Percentiles rank a stretch among this genome's conserved stretches.
These are phyloP conservation scores for Holothuria leucospilota DNA, from an alignment of 53 echinoderm and acorn worm genomes.

Conservation along the genomic window DNA sequence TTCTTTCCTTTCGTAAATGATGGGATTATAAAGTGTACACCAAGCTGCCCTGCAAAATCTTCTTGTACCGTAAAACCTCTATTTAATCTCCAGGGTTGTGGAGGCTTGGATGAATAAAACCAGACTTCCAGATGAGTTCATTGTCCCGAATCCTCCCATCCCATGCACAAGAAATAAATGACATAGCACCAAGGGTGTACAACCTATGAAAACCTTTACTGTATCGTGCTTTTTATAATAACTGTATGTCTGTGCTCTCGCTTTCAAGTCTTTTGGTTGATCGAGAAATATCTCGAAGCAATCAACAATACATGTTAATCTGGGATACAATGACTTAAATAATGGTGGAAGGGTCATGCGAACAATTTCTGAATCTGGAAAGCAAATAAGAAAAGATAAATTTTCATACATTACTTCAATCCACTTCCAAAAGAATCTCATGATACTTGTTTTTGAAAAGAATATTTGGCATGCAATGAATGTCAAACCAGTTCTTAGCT, in stretches of 20 bases:
- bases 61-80: conserved; percentile 51
- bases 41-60: conserved; percentile 43
- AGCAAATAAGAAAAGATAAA: conserved; percentile 25
- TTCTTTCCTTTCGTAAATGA: conserved; percentile 57
- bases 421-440: conserved; percentile 46
- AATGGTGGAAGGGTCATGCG: conserved; percentile 10
- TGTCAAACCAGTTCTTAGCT: conserved; percentile 30
- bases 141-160: conserved; percentile 43
- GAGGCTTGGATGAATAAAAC: neutral
- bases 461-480: too few species aligned
- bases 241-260: conserved; percentile 40
- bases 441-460: too few species aligned
- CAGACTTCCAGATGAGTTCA: conserved; percentile 39
- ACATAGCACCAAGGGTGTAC: conserved; percentile 30
- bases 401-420: conserved; percentile 38
- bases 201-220: conserved; percentile 42
- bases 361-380: conserved; percentile 5
- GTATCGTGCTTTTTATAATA: conserved; percentile 50
- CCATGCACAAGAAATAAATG: conserved; percentile 37
- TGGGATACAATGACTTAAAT: conserved; percentile 10
- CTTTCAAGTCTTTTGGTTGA: conserved; percentile 11
- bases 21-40: conserved; percentile 30
- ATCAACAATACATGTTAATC: conserved; percentile 48
- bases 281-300: conserved; percentile 52
- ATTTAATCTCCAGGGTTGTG: conserved; percentile 56